Conservation (phyloP, 2,797 vertebrate species). For the Cossypha polioptera region DNA sequence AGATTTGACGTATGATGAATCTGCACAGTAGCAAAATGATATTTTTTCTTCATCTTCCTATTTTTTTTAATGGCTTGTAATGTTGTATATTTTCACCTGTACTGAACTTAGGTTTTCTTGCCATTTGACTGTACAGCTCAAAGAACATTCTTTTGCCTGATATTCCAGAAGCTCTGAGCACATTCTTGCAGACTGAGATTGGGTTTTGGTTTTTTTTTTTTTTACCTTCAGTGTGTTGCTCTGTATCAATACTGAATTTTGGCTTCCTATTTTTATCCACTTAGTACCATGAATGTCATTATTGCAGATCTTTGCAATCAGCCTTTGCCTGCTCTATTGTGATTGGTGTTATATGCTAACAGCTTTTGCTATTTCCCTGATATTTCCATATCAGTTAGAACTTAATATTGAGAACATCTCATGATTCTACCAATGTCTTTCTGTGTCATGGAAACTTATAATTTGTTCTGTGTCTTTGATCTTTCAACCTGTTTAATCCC, state of each 20-base stretch:
- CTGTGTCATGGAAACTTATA: background rate
- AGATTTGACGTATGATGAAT: background rate
- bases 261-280: background rate
- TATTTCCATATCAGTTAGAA: background rate
- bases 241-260: background rate
- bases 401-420: background rate
- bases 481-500: background rate
- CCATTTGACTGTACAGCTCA: background rate
- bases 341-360: background rate
- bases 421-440: background rate
- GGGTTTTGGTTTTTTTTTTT: background rate
- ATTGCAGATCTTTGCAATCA: background rate
- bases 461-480: background rate
- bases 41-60: background rate
- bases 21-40: background rate
- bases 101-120: background rate
- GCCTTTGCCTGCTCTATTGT: background rate
- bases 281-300: background rate
- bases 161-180: background rate
- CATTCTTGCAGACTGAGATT: background rate
- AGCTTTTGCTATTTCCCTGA: background rate
- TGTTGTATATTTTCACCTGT: background rate
- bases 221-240: background rate
- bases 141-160: background rate
- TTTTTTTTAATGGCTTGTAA: background rate